Percentiles rank a stretch among this genome's conserved stretches.
Conservation (phyloP, 2,797 vertebrate species). For the Anolis apletophallus region DNA sequence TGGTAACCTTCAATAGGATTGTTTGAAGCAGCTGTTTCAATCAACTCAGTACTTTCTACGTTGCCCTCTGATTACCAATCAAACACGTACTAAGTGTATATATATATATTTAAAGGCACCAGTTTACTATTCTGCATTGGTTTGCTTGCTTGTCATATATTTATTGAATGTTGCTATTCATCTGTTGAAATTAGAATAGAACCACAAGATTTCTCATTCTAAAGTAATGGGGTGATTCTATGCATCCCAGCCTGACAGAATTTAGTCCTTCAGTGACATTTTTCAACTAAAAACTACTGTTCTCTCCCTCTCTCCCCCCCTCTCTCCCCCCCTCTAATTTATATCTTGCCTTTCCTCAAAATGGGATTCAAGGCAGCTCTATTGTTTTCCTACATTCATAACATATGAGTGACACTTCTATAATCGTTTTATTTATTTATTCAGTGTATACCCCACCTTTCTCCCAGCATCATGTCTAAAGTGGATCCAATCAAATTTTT, state of each 20-base stretch:
- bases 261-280: neutral
- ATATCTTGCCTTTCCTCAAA: too few relatives aligned
- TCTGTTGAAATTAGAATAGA: conserved; percentile 15
- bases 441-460: too few relatives aligned
- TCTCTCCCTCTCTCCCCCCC: too few relatives aligned
- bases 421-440: too few relatives aligned
- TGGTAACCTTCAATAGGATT: conserved; percentile 62
- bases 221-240: neutral
- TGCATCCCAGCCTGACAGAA: neutral
- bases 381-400: neutral
- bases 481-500: neutral
- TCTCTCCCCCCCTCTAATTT: too few relatives aligned
- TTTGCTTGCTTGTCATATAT: neutral
- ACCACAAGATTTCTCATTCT: neutral
- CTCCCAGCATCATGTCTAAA: too few relatives aligned
- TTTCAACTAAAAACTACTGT: neutral
- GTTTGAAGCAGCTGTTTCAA: conserved; percentile 72
- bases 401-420: neutral
- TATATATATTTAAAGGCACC: conserved; percentile 20
- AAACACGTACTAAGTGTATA: conserved; percentile 47
- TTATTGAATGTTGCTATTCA: conserved; percentile 33
- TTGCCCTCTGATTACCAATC: conserved; percentile 68
- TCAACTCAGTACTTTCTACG: conserved; percentile 61
- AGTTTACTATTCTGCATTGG: conserved; percentile 34
- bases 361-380: neutral